phyloP scores from a whole-genome alignment of 1,140 invertebrate species.

The Listronotus bonariensis region DNA sequence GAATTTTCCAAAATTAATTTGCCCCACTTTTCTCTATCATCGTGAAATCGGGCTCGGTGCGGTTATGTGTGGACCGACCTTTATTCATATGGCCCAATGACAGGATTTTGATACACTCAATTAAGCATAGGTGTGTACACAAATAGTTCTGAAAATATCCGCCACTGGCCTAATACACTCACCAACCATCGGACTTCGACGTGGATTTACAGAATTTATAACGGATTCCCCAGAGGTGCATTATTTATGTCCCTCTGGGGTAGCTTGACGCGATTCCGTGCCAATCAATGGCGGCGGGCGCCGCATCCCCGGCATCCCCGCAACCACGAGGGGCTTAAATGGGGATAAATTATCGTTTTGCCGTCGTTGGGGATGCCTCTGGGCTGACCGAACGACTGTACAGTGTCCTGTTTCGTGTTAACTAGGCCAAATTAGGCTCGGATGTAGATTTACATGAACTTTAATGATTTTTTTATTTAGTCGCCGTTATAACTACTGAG shows the following conservation, averaged over 20 bases:
- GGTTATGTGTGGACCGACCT: too few relatives aligned
- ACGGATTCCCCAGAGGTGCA: constrained; percentile 49
- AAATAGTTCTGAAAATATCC: too few relatives aligned
- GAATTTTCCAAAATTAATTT: too few relatives aligned
- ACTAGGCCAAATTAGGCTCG: constrained; percentile 27
- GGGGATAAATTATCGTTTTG: constrained; percentile 54
- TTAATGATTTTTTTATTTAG: too few relatives aligned
- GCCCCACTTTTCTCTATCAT: too few relatives aligned
- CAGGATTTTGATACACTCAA: too few relatives aligned
- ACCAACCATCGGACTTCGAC: constrained; percentile 15
- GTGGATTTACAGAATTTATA: constrained; percentile 47
- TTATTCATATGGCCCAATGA: too few relatives aligned
- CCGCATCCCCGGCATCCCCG: constrained; percentile 39
- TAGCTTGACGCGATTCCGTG: constrained; percentile 52
- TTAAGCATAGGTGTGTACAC: too few relatives aligned
- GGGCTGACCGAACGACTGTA: constrained; percentile 19
- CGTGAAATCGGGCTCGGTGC: too few relatives aligned
- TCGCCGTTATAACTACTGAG: too few relatives aligned
- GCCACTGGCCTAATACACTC: constrained; percentile 25
- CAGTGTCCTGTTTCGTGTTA: constrained; percentile 26
- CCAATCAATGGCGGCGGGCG: constrained; percentile 52
- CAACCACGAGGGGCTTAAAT: constrained; percentile 47
- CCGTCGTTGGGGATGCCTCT: constrained; percentile 12
- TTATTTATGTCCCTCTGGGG: constrained; percentile 52
- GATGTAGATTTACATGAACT: constrained; percentile 11